These are phyloP conservation scores for Protonibea diacanthus DNA, from an alignment of 2,797 vertebrate species.

Conservation along the genomic window DNA sequence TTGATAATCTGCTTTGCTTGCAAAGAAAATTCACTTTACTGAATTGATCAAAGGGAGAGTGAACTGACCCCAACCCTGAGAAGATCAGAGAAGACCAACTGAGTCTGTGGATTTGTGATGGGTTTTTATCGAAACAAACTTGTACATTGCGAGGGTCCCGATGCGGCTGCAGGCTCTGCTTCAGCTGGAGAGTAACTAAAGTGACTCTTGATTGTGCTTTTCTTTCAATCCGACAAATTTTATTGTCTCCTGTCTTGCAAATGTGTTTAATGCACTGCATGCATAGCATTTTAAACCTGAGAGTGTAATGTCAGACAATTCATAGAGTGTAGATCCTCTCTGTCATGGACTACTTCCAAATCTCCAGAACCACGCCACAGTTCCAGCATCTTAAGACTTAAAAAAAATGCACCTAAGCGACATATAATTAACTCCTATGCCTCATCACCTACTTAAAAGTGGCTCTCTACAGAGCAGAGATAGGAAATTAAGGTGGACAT, in stretches of 20 bases:
- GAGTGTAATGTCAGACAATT: slow-evolving; percentile 47
- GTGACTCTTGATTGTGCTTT: slow-evolving; percentile 1
- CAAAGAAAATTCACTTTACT: slow-evolving; percentile 57
- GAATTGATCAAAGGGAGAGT: slow-evolving; percentile 46
- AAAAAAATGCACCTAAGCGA: slow-evolving; percentile 77
- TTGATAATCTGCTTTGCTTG: slow-evolving; percentile 54
- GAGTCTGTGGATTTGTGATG: slow-evolving; percentile 4
- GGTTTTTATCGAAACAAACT: not conserved
- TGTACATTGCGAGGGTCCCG: not conserved
- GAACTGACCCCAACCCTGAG: not conserved
- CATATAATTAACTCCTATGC: slow-evolving; percentile 84
- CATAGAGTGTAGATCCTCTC: slow-evolving; percentile 62
- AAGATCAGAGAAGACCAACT: not conserved
- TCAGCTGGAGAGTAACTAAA: not conserved
- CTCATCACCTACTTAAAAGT: slow-evolving; percentile 83
- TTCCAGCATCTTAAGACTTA: slow-evolving; percentile 60
- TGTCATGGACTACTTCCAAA: slow-evolving; percentile 74
- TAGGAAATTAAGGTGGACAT: slow-evolving; percentile 77
- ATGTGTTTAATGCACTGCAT: slow-evolving; percentile 49
- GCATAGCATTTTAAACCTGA: slow-evolving; percentile 35
- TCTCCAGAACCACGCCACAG: slow-evolving; percentile 46
- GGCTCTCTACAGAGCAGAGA: slow-evolving; percentile 63
- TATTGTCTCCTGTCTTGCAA: slow-evolving; percentile 24
- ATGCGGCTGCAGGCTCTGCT: not conserved
- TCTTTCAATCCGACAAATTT: slow-evolving; percentile 21